Conservation (phyloP, 2,113 vertebrate species). For the Percina caprodes region DNA sequence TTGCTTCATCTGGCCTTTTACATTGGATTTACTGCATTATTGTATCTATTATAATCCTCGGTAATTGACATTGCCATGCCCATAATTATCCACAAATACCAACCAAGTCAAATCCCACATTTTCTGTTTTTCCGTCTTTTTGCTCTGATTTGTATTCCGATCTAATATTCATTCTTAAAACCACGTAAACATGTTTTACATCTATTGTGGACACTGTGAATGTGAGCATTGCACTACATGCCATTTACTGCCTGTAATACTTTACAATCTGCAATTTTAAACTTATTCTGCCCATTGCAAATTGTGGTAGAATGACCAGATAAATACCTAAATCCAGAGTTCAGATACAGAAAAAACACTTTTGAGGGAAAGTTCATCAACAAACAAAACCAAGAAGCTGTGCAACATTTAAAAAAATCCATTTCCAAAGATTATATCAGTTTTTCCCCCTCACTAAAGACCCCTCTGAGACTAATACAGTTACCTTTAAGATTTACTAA, state of each 20-base stretch:
- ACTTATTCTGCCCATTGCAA: conserved; percentile 18
- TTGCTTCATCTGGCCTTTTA: conserved; percentile 10
- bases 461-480: conserved; percentile 67
- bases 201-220: conserved; percentile 9
- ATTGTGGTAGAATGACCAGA: conserved; percentile 38
- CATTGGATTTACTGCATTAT: conserved; percentile 23
- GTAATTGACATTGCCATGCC: not conserved
- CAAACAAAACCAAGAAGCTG: conserved; percentile 40
- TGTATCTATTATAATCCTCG: conserved; percentile 1
- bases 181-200: conserved; percentile 11
- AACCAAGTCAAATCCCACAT: conserved; percentile 14
- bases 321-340: conserved; percentile 25
- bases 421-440: conserved; percentile 60
- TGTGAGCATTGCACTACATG: conserved; percentile 29
- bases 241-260: conserved; percentile 27
- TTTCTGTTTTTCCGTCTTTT: not conserved
- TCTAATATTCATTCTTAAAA: not conserved
- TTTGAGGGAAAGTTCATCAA: not conserved
- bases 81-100: conserved; percentile 13
- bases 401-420: conserved; percentile 45
- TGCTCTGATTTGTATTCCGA: not conserved
- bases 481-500: conserved; percentile 73
- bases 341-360: conserved; percentile 9
- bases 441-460: conserved; percentile 57
- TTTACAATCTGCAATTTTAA: conserved; percentile 30